Percentiles rank a stretch among this genome's conserved stretches.
phyloP scores from a whole-genome alignment of 2,888 invertebrate genomes.

The Didymodactylos carnosus region DNA sequence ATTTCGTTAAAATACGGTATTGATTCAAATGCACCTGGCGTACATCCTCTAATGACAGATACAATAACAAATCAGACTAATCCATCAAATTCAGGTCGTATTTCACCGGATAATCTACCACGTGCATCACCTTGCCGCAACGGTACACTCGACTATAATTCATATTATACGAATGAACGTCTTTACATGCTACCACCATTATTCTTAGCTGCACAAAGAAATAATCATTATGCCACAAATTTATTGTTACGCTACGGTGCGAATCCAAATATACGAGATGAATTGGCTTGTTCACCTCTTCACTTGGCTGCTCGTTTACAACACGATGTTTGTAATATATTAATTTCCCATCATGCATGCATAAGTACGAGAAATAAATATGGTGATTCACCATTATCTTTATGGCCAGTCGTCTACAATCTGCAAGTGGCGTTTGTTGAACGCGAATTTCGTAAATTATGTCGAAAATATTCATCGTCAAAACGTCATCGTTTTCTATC shows the following conservation, averaged over 20 bases:
- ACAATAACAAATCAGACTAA: neutral
- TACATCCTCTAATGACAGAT: slow-evolving; percentile 15
- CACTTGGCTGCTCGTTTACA: slow-evolving; percentile 41
- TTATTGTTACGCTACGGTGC: slow-evolving; percentile 42
- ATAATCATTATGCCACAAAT: slow-evolving; percentile 39
- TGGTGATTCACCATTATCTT: neutral
- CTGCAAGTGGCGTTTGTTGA: neutral
- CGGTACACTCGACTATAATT: slow-evolving; percentile 20
- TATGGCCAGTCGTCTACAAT: neutral
- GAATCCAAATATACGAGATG: slow-evolving; percentile 37
- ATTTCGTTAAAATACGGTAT: slow-evolving; percentile 40
- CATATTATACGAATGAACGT: slow-evolving; percentile 38
- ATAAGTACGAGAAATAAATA: neutral
- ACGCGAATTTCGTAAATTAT: neutral
- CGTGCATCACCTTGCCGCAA: neutral
- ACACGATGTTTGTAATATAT: neutral
- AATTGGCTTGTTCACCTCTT: slow-evolving; percentile 41
- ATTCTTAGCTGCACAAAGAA: slow-evolving; percentile 41
- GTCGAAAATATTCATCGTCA: neutral
- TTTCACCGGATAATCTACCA: neutral
- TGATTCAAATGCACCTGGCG: slow-evolving; percentile 41
- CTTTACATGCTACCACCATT: slow-evolving; percentile 42
- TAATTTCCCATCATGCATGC: slow-evolving; percentile 6
- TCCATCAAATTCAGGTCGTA: neutral
- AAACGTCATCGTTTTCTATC: neutral